Evolutionary conservation across 2,797 vertebrate species (phyloP).

Genomic region (Enteromius mattozi): DNA sequence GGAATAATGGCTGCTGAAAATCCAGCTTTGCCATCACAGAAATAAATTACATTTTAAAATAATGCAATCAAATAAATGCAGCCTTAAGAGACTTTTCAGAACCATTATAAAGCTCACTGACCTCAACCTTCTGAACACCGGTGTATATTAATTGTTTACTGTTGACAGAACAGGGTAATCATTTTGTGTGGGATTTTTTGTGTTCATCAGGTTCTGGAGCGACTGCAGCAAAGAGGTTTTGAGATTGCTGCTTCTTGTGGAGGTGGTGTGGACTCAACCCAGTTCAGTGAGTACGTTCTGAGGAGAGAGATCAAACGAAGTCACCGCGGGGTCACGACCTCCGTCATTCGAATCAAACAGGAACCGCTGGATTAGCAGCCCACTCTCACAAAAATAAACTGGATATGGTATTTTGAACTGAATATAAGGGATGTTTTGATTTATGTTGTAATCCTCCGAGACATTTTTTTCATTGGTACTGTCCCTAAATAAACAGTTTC

Average conservation of each 20-base stretch:
- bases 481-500: conserved; percentile 16
- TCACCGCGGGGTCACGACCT: conserved; percentile 73
- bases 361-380: conserved; percentile 85
- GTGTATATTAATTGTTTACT: neutral
- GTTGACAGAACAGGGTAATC: too few species aligned
- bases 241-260: conserved; percentile 91
- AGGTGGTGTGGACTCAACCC: conserved; percentile 93
- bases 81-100: neutral
- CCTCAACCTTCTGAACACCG: neutral
- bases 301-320: conserved; percentile 84
- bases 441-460: conserved; percentile 32
- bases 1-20: neutral
- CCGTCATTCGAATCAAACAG: conserved; percentile 89
- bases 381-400: conserved; percentile 17
- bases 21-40: neutral
- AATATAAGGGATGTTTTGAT: conserved; percentile 29
- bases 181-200: conserved; percentile 32
- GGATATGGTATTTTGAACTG: conserved; percentile 37
- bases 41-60: neutral
- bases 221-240: conserved; percentile 91
- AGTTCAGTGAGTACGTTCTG: conserved; percentile 94
- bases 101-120: too few species aligned
- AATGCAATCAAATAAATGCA: neutral
- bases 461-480: conserved; percentile 33
- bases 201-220: conserved; percentile 86